These are phyloP conservation scores for Lobophora halterata DNA, from an alignment of 2,888 invertebrate species.

Conservation along the genomic window DNA sequence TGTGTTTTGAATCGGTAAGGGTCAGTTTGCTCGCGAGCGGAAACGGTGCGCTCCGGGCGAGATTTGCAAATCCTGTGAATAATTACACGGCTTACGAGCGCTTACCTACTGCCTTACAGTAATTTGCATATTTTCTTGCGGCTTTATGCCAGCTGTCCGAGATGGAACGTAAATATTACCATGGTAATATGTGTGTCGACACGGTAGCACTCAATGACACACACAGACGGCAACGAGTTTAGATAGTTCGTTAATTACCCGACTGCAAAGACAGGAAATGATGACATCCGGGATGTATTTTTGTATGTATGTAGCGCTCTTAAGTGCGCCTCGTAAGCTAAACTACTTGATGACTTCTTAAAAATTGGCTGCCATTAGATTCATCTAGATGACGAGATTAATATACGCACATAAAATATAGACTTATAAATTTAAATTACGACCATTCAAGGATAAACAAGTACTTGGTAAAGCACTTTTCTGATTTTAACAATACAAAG, in stretches of 20 bases:
- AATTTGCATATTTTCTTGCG: conserved; percentile 80
- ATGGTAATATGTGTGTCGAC: conserved; percentile 30
- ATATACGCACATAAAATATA: no score
- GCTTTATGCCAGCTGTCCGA: conserved; percentile 58
- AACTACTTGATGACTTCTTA: background rate
- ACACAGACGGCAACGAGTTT: no score
- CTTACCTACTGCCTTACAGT: conserved; percentile 79
- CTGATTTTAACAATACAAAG: conserved; percentile 16
- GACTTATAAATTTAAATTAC: no score
- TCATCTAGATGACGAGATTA: no score
- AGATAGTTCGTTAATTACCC: no score
- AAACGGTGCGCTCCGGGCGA: conserved; percentile 72
- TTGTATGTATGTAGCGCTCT: no score
- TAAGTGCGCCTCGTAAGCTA: background rate
- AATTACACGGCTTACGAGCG: conserved; percentile 78
- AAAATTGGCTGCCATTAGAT: no score
- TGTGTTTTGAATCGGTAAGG: conserved; percentile 80
- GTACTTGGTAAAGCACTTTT: conserved; percentile 19
- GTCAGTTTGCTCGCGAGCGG: conserved; percentile 73
- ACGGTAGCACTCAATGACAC: no score
- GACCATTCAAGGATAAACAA: conserved; percentile 14
- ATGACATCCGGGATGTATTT: no score
- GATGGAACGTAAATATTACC: conserved; percentile 45
- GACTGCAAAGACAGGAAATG: no score
- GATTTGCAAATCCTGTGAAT: conserved; percentile 79